phyloP scores from a whole-genome alignment of 2,797 vertebrate species.

The Pseudotriccus pelzelni region DNA sequence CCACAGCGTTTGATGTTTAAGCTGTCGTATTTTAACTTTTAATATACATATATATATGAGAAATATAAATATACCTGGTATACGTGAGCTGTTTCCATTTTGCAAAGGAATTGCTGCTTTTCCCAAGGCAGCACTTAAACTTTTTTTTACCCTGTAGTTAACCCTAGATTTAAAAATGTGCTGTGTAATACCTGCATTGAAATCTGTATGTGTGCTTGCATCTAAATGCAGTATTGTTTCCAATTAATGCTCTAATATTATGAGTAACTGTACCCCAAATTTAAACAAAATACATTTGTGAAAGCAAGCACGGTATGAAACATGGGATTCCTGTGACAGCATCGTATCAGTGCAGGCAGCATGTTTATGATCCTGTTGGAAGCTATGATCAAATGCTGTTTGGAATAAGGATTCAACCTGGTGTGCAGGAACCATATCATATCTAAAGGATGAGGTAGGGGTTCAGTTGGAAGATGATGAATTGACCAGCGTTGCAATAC shows the following conservation, averaged over 20 bases:
- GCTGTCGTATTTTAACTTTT: background rate
- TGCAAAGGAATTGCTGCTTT: constrained; percentile 15
- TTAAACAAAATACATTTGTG: background rate
- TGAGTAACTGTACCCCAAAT: background rate
- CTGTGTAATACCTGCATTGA: background rate
- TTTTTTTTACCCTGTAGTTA: background rate
- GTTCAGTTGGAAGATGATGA: background rate
- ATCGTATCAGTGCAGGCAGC: background rate
- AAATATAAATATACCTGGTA: background rate
- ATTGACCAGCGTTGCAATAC: background rate
- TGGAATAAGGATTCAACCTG: background rate
- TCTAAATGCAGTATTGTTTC: background rate
- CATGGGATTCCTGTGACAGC: background rate
- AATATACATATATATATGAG: background rate
- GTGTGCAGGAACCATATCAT: background rate
- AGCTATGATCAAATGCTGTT: background rate
- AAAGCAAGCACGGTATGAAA: background rate
- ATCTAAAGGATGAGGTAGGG: background rate
- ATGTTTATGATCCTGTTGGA: background rate
- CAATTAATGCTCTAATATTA: background rate
- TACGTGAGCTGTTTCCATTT: background rate
- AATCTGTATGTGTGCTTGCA: background rate
- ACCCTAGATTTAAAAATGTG: background rate
- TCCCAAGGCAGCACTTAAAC: background rate
- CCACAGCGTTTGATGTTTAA: background rate